These are phyloP conservation scores for Lepilemur septentrionalis DNA, from an alignment of 2,797 vertebrate genomes.

Conservation along the genomic window DNA sequence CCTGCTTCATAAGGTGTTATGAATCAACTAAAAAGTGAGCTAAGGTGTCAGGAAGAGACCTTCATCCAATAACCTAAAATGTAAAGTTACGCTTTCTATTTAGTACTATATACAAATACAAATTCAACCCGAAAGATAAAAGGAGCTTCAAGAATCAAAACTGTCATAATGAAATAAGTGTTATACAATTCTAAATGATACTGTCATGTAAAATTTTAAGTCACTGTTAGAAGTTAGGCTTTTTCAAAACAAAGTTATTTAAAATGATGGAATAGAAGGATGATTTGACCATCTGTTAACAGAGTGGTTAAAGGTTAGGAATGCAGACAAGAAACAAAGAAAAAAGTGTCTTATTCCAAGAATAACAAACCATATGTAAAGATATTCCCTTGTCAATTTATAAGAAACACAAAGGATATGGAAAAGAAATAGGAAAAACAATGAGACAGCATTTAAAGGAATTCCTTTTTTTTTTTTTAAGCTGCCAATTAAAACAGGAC, in stretches of 20 bases:
- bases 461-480: slow-evolving; percentile 30
- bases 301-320: slow-evolving; percentile 37
- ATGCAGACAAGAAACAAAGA: slow-evolving; percentile 3
- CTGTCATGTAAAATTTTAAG: neutral
- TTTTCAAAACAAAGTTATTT: slow-evolving; percentile 35
- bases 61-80: slow-evolving; percentile 21
- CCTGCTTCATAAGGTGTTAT: neutral
- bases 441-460: neutral
- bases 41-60: neutral
- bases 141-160: neutral
- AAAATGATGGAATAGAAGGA: slow-evolving; percentile 24
- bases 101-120: neutral
- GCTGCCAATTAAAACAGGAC: slow-evolving; percentile 34
- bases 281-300: slow-evolving; percentile 43
- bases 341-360: neutral
- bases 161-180: neutral
- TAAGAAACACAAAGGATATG: slow-evolving; percentile 33
- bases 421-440: slow-evolving; percentile 2
- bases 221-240: neutral
- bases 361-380: slow-evolving; percentile 42
- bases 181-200: neutral
- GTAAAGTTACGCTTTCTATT: neutral
- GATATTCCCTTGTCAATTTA: slow-evolving; percentile 36
- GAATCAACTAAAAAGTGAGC: slow-evolving; percentile 40
- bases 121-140: slow-evolving; percentile 31